Percentiles rank a stretch among this genome's conserved stretches.
Conservation (phyloP, 2,113 vertebrate genomes). For the Coptodon rendalli region DNA sequence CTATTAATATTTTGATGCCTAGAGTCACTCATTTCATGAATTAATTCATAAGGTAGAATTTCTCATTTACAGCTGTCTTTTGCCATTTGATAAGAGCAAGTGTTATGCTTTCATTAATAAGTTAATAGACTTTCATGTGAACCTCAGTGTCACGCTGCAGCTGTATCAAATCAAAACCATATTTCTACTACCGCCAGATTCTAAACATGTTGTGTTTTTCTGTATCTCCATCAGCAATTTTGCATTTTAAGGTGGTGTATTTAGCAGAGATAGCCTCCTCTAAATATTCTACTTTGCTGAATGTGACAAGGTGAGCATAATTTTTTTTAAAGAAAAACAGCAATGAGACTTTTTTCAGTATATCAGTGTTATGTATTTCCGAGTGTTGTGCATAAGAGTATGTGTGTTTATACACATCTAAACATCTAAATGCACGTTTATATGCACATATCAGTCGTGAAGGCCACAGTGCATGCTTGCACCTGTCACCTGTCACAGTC, state of each 20-base stretch:
- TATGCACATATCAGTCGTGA: neutral
- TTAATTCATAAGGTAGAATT: neutral
- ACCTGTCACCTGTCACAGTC: neutral
- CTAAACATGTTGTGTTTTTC: neutral
- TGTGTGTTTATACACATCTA: neutral
- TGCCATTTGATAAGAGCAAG: neutral
- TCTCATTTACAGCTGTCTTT: neutral
- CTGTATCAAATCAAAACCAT: neutral
- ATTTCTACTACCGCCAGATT: neutral
- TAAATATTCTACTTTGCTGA: neutral
- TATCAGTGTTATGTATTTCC: neutral
- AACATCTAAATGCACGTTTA: accelerated
- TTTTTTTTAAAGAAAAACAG: neutral
- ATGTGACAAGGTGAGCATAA: neutral
- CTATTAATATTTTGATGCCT: neutral
- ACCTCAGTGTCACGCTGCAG: neutral
- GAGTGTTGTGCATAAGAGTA: neutral
- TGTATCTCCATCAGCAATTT: neutral
- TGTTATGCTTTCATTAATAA: neutral
- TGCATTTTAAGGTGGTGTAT: neutral
- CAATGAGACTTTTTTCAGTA: neutral
- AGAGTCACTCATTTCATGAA: neutral
- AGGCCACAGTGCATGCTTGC: neutral
- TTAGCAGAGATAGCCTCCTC: neutral
- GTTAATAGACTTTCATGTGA: neutral